These are phyloP conservation scores for Sterrhoptilus dennistouni DNA, from an alignment of 2,113 vertebrate species.

Conservation along the genomic window DNA sequence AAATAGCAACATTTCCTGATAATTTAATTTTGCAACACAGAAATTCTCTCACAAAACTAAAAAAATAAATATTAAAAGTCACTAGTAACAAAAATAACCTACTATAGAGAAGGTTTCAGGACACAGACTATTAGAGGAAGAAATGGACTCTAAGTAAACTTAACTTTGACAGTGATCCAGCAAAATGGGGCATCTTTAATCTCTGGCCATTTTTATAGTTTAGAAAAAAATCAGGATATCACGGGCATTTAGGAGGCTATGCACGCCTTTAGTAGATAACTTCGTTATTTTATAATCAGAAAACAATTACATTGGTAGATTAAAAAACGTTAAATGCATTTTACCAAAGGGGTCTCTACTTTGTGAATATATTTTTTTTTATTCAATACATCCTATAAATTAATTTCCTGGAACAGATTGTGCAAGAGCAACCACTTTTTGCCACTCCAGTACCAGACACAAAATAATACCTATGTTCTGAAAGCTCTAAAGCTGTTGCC, in stretches of 20 bases:
- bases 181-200: not conserved
- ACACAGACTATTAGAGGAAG: not conserved
- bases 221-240: not conserved
- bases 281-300: not conserved
- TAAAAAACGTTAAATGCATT: not conserved
- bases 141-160: not conserved
- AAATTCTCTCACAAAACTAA: not conserved
- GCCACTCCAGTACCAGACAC: not conserved
- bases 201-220: not conserved
- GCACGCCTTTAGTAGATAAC: not conserved
- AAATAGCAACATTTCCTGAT: not conserved
- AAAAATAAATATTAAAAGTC: not conserved
- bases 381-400: constrained; percentile 37
- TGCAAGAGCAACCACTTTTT: constrained; percentile 1
- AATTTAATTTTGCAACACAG: not conserved
- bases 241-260: not conserved
- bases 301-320: not conserved
- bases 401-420: constrained; percentile 33
- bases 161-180: not conserved
- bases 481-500: constrained; percentile 5
- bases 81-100: not conserved
- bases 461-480: not conserved
- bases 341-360: not conserved
- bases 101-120: not conserved
- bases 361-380: not conserved